Evolutionary conservation across 2,797 vertebrate genomes (phyloP).

Genomic region (Pygocentrus nattereri): DNA sequence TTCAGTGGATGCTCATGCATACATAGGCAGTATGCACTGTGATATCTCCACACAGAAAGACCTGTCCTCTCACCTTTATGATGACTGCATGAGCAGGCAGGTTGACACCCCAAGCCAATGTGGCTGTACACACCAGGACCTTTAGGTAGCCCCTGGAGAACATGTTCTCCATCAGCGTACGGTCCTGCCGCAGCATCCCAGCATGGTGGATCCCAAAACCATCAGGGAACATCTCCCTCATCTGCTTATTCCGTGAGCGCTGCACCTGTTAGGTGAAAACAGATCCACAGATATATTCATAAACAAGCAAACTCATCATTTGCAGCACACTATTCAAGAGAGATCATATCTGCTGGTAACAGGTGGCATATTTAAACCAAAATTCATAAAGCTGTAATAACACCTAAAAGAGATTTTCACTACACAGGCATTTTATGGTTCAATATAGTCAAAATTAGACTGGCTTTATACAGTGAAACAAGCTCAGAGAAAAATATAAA

Average conservation of each 20-base stretch:
- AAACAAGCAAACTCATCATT: background rate
- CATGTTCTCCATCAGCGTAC: conserved; percentile 92
- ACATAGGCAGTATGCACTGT: background rate
- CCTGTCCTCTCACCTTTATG: conserved; percentile 87
- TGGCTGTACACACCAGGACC: conserved; percentile 95
- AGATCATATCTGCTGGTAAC: too few species aligned
- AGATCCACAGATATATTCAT: background rate
- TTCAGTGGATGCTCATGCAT: background rate
- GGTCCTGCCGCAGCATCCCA: conserved; percentile 94
- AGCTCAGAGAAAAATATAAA: background rate
- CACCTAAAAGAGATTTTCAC: too few species aligned
- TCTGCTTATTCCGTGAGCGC: conserved; percentile 95
- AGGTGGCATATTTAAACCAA: background rate
- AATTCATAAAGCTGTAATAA: background rate
- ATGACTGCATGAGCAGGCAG: conserved; percentile 97
- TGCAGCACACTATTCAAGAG: background rate
- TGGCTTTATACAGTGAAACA: background rate
- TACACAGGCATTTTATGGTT: too few species aligned
- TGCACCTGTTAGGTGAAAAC: conserved; percentile 83
- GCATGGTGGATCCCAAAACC: conserved; percentile 98
- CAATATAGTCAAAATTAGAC: background rate
- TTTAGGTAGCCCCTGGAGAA: conserved; percentile 94
- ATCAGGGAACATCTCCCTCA: conserved; percentile 95
- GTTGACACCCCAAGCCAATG: conserved; percentile 98
- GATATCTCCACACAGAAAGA: background rate